Conservation (phyloP, 2,113 vertebrate species). For the Oryzias curvinotus region DNA sequence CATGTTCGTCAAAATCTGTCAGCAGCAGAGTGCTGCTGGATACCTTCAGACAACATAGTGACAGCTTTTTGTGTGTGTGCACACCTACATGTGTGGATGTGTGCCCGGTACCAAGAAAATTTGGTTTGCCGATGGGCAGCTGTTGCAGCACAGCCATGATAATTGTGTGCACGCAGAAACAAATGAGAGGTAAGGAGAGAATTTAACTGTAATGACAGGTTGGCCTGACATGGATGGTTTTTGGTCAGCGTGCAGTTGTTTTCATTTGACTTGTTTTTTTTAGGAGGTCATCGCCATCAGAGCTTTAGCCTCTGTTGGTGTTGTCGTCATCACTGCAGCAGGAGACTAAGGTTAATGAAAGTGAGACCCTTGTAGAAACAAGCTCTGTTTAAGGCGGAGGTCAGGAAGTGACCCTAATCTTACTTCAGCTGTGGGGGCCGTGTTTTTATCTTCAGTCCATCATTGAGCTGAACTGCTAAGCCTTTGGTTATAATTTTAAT, state of each 20-base stretch:
- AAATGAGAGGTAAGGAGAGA: conserved; percentile 46
- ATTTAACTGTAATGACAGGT: conserved; percentile 48
- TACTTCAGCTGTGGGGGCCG: conserved; percentile 2
- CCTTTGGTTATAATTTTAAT: not conserved
- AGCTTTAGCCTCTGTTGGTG: conserved; percentile 69
- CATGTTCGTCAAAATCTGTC: conserved; percentile 85
- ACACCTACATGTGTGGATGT: conserved; percentile 57
- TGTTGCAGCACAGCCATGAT: conserved; percentile 38
- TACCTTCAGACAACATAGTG: conserved; percentile 78
- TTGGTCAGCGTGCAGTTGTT: conserved; percentile 62
- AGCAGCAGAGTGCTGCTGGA: conserved; percentile 76
- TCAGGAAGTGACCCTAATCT: conserved; percentile 50
- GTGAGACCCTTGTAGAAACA: conserved; percentile 77
- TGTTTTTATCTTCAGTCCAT: not conserved
- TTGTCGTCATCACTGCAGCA: conserved; percentile 80
- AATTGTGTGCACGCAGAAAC: conserved; percentile 10
- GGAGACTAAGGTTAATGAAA: conserved; percentile 80
- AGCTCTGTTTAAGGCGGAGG: conserved; percentile 62
- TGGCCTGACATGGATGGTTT: conserved; percentile 27
- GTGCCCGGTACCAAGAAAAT: conserved; percentile 52
- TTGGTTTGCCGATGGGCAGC: conserved; percentile 25
- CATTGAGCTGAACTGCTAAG: conserved; percentile 1
- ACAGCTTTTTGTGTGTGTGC: conserved; percentile 67
- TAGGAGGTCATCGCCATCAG: conserved; percentile 76
- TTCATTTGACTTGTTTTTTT: conserved; percentile 81